phyloP scores from a whole-genome alignment of 2,113 vertebrate genomes.

The Fukomys damarensis region DNA sequence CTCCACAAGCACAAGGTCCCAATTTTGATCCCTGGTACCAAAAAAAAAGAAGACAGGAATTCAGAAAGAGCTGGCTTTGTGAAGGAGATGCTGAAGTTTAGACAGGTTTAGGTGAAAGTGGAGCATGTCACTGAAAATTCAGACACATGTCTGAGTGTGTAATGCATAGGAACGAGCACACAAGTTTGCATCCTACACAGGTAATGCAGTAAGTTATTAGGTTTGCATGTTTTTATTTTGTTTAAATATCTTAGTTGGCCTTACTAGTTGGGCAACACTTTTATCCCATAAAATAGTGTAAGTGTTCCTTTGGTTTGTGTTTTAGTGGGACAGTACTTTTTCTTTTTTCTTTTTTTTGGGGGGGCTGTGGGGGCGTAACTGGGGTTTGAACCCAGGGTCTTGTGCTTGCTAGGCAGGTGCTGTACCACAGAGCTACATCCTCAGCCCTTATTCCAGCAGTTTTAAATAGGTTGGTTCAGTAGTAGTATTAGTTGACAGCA shows the following conservation, averaged over 20 bases:
- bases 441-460: background rate
- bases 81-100: background rate
- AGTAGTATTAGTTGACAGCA: background rate
- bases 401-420: background rate
- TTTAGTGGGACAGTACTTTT: background rate
- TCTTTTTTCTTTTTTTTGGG: background rate
- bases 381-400: background rate
- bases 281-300: background rate
- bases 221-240: background rate
- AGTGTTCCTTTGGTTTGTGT: background rate
- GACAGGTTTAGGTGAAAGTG: background rate
- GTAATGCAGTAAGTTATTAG: background rate
- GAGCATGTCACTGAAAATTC: background rate
- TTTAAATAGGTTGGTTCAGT: background rate
- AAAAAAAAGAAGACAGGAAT: background rate
- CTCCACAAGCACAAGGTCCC: too few species aligned
- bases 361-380: background rate
- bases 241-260: background rate
- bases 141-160: background rate
- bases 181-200: background rate
- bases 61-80: background rate
- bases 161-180: fast-evolving
- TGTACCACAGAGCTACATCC: background rate
- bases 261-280: background rate
- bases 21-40: too few species aligned